phyloP scores from a whole-genome alignment of 2,797 vertebrate genomes.

The Notoglanidium macrostoma region DNA sequence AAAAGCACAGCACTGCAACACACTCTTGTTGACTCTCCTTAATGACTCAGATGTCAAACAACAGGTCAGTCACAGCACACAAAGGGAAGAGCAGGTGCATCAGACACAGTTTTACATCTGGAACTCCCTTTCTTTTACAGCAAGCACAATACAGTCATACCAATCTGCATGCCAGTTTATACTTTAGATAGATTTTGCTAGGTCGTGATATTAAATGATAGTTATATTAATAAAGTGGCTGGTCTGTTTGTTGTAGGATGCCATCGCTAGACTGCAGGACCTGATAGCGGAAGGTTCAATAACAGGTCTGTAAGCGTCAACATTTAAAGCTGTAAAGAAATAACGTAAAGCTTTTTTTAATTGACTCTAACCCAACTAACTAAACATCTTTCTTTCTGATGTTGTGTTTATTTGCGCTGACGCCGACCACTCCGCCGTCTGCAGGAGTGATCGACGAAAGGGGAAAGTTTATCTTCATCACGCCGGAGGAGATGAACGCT shows the following conservation, averaged over 20 bases:
- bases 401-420: background rate
- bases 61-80: background rate
- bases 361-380: background rate
- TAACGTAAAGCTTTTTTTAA: background rate
- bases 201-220: too few species aligned
- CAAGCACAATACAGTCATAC: background rate
- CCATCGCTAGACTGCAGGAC: slow-evolving; percentile 89
- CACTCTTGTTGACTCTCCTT: background rate
- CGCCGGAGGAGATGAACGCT: slow-evolving; percentile 84
- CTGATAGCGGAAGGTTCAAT: slow-evolving; percentile 88
- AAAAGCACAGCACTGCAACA: background rate
- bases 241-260: slow-evolving; percentile 73
- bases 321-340: background rate
- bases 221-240: too few species aligned
- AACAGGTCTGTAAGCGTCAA: slow-evolving; percentile 76
- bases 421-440: background rate
- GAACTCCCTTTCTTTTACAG: background rate
- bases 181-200: too few species aligned
- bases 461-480: slow-evolving; percentile 98
- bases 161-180: too few species aligned
- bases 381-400: background rate
- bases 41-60: too few species aligned
- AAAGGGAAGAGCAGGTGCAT: too few species aligned
- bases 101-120: background rate
- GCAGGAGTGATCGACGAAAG: slow-evolving; percentile 96